Percentiles rank a stretch among this genome's conserved stretches.
Evolutionary conservation across 2,113 vertebrate genomes (phyloP).

Genomic region (Stercorarius parasiticus): DNA sequence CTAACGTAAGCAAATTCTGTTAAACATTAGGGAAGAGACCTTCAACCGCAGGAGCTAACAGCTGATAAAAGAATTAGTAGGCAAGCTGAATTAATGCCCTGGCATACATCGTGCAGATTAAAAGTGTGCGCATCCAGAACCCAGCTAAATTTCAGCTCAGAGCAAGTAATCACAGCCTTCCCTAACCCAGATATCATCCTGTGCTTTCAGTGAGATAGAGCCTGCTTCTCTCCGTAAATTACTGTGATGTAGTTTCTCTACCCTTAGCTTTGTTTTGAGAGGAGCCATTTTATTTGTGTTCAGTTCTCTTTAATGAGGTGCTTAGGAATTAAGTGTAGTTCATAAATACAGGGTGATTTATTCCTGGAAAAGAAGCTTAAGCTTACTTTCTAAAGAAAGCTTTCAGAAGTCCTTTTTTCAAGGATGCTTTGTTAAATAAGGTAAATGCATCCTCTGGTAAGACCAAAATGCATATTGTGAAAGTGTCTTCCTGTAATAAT

Average conservation of each 20-base stretch:
- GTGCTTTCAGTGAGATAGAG: not conserved
- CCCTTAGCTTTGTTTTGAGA: conserved; percentile 51
- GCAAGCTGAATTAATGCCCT: not conserved
- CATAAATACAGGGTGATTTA: conserved; percentile 61
- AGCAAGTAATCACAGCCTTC: conserved; percentile 11
- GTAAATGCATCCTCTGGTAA: not conserved
- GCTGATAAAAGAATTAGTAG: conserved; percentile 28
- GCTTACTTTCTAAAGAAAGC: not conserved
- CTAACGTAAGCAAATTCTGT: not conserved
- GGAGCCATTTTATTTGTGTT: conserved; percentile 39
- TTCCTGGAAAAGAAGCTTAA: conserved; percentile 41
- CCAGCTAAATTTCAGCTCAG: conserved; percentile 12
- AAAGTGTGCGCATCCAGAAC: not conserved
- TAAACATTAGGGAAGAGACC: not conserved
- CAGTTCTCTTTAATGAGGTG: conserved; percentile 52
- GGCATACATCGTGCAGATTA: conserved; percentile 2
- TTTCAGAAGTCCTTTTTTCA: conserved; percentile 6
- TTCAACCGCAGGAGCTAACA: not conserved
- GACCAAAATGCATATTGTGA: not conserved
- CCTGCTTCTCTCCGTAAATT: conserved; percentile 22
- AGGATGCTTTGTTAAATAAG: conserved; percentile 5
- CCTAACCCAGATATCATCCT: not conserved
- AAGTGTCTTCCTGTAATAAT: not conserved
- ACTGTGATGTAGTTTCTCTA: conserved; percentile 11
- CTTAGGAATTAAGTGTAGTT: conserved; percentile 56